Evolutionary conservation across 1,140 invertebrate species (phyloP), one percentile per base, ranked within the genome.

Genomic region (Neodiprion virginianus): DNA sequence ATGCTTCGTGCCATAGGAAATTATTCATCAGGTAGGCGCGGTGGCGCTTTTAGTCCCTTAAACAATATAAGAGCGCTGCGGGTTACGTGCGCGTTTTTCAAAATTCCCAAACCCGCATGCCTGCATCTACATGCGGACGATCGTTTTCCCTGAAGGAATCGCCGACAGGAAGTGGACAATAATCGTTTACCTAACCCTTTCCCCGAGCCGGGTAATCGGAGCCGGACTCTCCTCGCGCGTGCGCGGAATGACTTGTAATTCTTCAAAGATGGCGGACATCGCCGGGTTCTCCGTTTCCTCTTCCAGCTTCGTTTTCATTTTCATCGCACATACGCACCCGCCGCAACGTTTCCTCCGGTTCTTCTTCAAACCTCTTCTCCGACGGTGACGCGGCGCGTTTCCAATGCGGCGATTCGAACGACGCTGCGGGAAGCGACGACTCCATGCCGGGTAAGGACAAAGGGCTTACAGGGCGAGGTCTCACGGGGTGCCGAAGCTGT

Each of bases 401-500:
- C 53, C 53, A 61, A 7, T 61, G 11, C 53, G n/a, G n/a, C 53
- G 53, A 61, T 61, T 61, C n/a, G 11, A 8, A 61, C 53, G 11
- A 61, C n/a, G 11, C n/a, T 8, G 28, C 28, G 5, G 53, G 53
- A 61, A 4, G 11, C 53, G 8, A 8, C 11, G n/a, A 61, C 11
- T 17, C 53, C 11, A 12, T 8, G 53, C 11, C 53, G 53, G 53
- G 53, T 8, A 61, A 7, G 11, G 11, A 61, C 53, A 61, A 61
- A 61, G 5, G 53, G 53, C 53, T 61, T 61, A 5, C 11, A 61
- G n/a, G n/a, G 28, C 28, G n/a, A 61, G 53, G 53, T 61, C 74
- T 79, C 78, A 78, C 78, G 79, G 80, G 79, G 75, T 80, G 77
- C 74, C 77, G 79, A 71, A 80, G 80, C 84, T 85, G 83, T 87